Percentiles rank a stretch among this genome's conserved stretches.
Evolutionary conservation across 2,888 invertebrate genomes (phyloP).

Genomic region (Rhingia campestris): DNA sequence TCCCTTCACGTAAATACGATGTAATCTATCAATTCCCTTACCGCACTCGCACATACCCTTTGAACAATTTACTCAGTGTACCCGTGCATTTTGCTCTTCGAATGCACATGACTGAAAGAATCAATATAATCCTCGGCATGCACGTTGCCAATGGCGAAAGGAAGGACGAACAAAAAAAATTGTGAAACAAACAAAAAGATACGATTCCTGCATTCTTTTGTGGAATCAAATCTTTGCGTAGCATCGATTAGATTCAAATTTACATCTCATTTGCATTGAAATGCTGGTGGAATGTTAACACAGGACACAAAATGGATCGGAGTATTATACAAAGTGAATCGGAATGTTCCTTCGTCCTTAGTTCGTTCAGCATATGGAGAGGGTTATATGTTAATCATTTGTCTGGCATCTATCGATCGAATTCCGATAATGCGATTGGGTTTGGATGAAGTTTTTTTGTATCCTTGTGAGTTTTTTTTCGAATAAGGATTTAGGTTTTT

Average conservation of each 20-base stretch:
- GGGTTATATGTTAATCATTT: slow-evolving; percentile 38
- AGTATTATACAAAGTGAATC: slow-evolving; percentile 2
- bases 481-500: too few relatives aligned
- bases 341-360: slow-evolving; percentile 20
- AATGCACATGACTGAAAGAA: slow-evolving; percentile 55
- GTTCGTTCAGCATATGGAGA: not conserved
- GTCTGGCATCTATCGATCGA: slow-evolving; percentile 44
- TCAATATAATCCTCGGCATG: slow-evolving; percentile 44
- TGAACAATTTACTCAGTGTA: slow-evolving; percentile 57
- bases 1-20: slow-evolving; percentile 10
- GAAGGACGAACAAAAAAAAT: slow-evolving; percentile 10
- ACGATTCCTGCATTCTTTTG: slow-evolving; percentile 48
- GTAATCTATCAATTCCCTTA: slow-evolving; percentile 24
- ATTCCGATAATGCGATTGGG: slow-evolving; percentile 9
- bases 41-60: slow-evolving; percentile 22
- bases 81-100: slow-evolving; percentile 23
- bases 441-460: not conserved
- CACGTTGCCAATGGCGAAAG: not conserved
- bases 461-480: not conserved
- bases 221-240: slow-evolving; percentile 65
- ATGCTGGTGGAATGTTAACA: slow-evolving; percentile 59
- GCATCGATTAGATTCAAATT: slow-evolving; percentile 70
- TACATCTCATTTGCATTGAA: slow-evolving; percentile 70
- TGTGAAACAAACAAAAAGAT: not conserved
- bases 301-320: not conserved